Base-by-base conservation (phyloP, 1,140 invertebrate genomes). In the Rhopalosiphum maidis region DNA sequence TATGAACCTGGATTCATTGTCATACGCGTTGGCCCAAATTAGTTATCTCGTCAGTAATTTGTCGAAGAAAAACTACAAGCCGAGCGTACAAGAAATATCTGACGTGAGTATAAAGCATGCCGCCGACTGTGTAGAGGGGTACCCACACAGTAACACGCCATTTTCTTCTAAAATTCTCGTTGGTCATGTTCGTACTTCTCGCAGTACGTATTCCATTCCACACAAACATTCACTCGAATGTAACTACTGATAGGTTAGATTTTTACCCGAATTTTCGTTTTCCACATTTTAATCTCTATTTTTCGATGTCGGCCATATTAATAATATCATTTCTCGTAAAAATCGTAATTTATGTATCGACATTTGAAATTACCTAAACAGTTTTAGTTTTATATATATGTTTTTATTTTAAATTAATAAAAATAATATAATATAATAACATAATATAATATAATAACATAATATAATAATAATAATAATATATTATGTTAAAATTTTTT, bases 1-100 rank as follows among this genome's bases (percentile, higher is more conserved):
- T 98, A 99, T 99, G 98, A 99, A 98, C 98, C 98, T 98, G 97
- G 98, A 99, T 97, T 97, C 98, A 97, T 97, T 98, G 97, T 98
- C 98, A 97, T 98, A 98, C 97, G 98, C 98, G 96, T 97, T 99
- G 97, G 98, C 98, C 96, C 98, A 99, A 97, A 99, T 99, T 96
- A 98, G 97, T 97, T 98, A 98, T 97, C 98, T 98, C 96, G 97
- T 99, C 96, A 97, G 97, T 96, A 98, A 98, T 97, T 97, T 99
- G 96, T 98, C 97, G 96, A 99, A 98, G 97, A 98, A 98, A 96
- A 99, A 99, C 96, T 98, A 97, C 96, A 98, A 98, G 95, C 97
- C 97, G 95, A 97, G 97, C 95, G 97, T 97, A 95, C 97, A 97
- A 96, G 98, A 98, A 96, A 96, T 98, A 95, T 96, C 96, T 95